Percentiles rank a stretch among this genome's conserved stretches.
These are phyloP conservation scores for Numenius arquata DNA, from an alignment of 2,113 vertebrate genomes.

Conservation along the genomic window DNA sequence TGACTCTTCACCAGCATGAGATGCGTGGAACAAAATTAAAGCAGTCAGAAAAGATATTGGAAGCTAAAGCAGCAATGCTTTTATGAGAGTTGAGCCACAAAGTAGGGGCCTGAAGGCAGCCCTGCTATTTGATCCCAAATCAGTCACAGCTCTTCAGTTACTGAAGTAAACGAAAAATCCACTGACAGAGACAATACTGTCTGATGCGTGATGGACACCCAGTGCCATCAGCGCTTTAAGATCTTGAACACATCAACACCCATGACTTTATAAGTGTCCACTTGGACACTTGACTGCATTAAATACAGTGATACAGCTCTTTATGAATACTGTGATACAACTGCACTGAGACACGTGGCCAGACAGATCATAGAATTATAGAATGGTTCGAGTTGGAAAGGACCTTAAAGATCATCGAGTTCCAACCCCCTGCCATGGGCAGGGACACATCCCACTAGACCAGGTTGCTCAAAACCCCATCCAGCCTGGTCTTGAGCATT, in stretches of 20 bases:
- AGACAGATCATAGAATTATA: too few species aligned
- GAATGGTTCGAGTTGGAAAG: too few species aligned
- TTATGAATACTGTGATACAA: neutral
- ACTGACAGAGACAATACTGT: neutral
- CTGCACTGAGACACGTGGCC: rapidly evolving
- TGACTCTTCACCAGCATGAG: neutral
- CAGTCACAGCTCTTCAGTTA: neutral
- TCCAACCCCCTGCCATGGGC: too few species aligned
- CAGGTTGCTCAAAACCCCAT: too few species aligned
- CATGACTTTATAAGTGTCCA: neutral
- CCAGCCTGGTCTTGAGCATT: too few species aligned
- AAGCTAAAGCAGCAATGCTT: neutral
- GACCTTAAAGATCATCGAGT: too few species aligned
- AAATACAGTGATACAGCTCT: rapidly evolving
- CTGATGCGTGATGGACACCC: neutral
- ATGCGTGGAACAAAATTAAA: neutral
- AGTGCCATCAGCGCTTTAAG: neutral
- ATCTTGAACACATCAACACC: neutral
- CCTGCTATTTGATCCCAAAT: neutral
- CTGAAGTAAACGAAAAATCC: neutral
- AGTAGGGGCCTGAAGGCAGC: neutral
- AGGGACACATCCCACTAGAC: too few species aligned
- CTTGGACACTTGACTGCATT: neutral
- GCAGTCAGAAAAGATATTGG: neutral
- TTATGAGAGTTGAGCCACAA: neutral